Evolutionary conservation across 1,140 invertebrate genomes (phyloP), one percentile per base, ranked within the genome.

Genomic region (Sitophilus oryzae): DNA sequence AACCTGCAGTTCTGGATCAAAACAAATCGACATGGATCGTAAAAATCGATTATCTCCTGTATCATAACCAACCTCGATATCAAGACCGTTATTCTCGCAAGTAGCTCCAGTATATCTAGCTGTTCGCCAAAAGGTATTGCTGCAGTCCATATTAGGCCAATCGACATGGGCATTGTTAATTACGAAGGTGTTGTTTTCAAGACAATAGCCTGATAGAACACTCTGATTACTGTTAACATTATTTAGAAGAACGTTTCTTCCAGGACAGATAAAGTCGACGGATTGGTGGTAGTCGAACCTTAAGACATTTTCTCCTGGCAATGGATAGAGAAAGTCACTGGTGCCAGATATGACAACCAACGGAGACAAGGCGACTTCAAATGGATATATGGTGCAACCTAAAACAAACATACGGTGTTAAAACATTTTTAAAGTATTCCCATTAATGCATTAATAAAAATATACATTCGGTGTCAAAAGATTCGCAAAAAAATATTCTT

Each of bases 71-170:
- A 69, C 64, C 56, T 68, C 66, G 6, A 64, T 56, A 45, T 62
- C 51, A 36, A 10, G 50, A 14, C 56, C 43, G 50, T 76, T 78
- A 0, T 72, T 77, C 1, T 71, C 64, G 4, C 53, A 60, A 16
- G 11, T 52, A 3, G 46, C 47, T 30, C 40, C 45, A 11, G 56
- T 57, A 16, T 36, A 45, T 30, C 56, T 56, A 11, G 16, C 15
- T 0, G 37, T 19, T 10, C 45, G 19, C 19, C 21, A 19, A 0
- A 40, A 38, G 23, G 21, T 9, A n/a, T 5, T 15, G 21, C 9
- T 52, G 14, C 58, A 60, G 3, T 16, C 20, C 3, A 60, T 35
- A 5, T 45, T 11, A 1, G 18, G 23, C 48, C 48, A 56, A 1
- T 22, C 15, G 14, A 41, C 37, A 15, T 20, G 41, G 2, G 2